Conservation (phyloP, 2,797 vertebrate species). For the Rhinichthys osculus region DNA sequence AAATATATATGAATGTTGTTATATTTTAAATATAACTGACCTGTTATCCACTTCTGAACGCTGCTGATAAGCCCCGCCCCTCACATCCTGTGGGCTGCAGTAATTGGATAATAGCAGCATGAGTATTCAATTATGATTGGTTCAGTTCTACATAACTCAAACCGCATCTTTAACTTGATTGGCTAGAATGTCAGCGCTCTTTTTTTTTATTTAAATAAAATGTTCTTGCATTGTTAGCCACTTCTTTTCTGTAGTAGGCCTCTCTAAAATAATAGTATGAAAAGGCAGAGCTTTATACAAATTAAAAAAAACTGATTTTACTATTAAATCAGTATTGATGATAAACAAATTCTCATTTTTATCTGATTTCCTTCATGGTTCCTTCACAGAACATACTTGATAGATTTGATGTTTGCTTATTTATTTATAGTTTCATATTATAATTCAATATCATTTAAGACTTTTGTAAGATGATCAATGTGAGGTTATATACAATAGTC, state of each 20-base stretch:
- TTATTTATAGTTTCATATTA: neutral
- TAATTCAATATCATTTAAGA: neutral
- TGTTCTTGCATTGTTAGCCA: neutral
- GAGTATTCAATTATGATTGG: neutral
- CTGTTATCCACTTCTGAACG: neutral
- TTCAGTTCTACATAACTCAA: neutral
- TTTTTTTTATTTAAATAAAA: neutral
- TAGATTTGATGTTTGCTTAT: neutral
- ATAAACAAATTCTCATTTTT: neutral
- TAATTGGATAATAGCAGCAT: neutral
- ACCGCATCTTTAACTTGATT: neutral
- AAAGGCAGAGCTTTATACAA: neutral
- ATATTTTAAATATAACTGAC: neutral
- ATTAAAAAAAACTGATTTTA: neutral
- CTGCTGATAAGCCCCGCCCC: neutral
- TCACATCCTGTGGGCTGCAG: neutral
- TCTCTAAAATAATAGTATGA: neutral
- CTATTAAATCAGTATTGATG: neutral
- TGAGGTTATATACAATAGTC: neutral
- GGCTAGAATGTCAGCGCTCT: neutral
- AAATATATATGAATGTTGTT: neutral
- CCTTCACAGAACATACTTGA: neutral
- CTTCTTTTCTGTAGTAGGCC: neutral
- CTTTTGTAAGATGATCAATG: neutral
- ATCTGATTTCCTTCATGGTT: neutral